Base-by-base conservation (phyloP, 2,113 vertebrate species). In the Tamias sibiricus region DNA sequence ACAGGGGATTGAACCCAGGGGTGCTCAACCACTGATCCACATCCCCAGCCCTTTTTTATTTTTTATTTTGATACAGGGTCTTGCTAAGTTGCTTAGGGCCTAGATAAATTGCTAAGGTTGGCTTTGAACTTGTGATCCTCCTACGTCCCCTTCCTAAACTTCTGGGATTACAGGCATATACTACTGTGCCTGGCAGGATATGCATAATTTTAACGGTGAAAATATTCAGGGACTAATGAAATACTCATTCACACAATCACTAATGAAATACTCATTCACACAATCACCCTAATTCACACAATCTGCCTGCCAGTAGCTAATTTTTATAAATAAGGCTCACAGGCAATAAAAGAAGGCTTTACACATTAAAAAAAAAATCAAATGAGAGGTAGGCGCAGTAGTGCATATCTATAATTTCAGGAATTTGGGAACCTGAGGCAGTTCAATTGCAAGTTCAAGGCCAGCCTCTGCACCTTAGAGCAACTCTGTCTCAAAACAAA, bases 181-280 rank as follows among this genome's bases (percentile, higher is more conserved):
- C 54, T 7, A 24, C 54, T 57, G 54, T 24, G 20, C 20, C 54
- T 57, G 20, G 54, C 54, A 57, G 54, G 54, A 57, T 91, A 83
- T 64, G 35, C 22, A n/a, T 89, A 75, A 83, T 95, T 95, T 96
- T 62, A 93, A 68, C 47, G 92, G 42, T 59, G 57, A 95, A 86
- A 90, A 3, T 20, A 90, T 30, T 75, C 13, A n/a, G n/a, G n/a
- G n/a, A n/a, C n/a, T n/a, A n/a, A n/a, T n/a, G n/a, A n/a, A n/a
- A n/a, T n/a, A n/a, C n/a, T n/a, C n/a, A n/a, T n/a, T n/a, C n/a
- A n/a, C n/a, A n/a, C n/a, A n/a, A n/a, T n/a, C n/a, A n/a, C n/a
- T n/a, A n/a, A n/a, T n/a, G n/a, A n/a, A n/a, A n/a, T n/a, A n/a
- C n/a, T n/a, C n/a, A n/a, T n/a, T n/a, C n/a, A n/a, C n/a, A n/a